Evolutionary conservation across 1,140 invertebrate species (phyloP).

Genomic region (Bombus polaris): DNA sequence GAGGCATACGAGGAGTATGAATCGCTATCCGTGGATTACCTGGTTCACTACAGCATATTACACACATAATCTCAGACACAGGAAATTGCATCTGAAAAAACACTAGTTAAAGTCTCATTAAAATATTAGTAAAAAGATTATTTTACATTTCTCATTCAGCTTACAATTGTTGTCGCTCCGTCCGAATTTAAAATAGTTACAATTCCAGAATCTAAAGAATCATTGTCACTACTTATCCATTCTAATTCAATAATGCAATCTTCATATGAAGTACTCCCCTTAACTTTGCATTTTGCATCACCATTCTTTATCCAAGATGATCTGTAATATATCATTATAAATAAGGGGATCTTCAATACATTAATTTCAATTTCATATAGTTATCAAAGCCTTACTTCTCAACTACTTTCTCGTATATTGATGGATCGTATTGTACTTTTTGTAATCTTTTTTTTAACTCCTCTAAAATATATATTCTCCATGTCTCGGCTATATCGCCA

Average conservation of each 20-base stretch:
- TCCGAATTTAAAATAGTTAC: slow-evolving; percentile 90
- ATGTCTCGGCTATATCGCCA: slow-evolving; percentile 87
- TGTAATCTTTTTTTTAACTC: slow-evolving; percentile 86
- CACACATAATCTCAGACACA: slow-evolving; percentile 88
- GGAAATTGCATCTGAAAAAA: slow-evolving; percentile 84
- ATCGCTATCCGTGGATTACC: slow-evolving; percentile 88
- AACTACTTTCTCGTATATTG: slow-evolving; percentile 88
- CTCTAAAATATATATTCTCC: slow-evolving; percentile 89
- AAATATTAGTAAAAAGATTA: background rate
- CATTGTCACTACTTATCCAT: slow-evolving; percentile 86
- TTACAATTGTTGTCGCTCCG: slow-evolving; percentile 88
- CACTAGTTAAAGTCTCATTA: too few species aligned
- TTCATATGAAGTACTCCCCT: slow-evolving; percentile 85
- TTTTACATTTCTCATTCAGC: slow-evolving; percentile 40
- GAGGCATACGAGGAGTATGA: slow-evolving; percentile 86
- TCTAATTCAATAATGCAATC: slow-evolving; percentile 92
- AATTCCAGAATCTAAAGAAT: slow-evolving; percentile 87
- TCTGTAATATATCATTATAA: slow-evolving; percentile 68
- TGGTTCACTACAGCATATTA: slow-evolving; percentile 89
- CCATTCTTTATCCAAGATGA: slow-evolving; percentile 92
- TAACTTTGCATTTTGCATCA: slow-evolving; percentile 87
- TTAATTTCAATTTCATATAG: background rate
- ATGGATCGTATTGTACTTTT: slow-evolving; percentile 82
- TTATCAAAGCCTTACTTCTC: slow-evolving; percentile 84
- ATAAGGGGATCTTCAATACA: background rate